phyloP scores from a whole-genome alignment of 1,140 invertebrate species.

The Lanistes nyassanus region DNA sequence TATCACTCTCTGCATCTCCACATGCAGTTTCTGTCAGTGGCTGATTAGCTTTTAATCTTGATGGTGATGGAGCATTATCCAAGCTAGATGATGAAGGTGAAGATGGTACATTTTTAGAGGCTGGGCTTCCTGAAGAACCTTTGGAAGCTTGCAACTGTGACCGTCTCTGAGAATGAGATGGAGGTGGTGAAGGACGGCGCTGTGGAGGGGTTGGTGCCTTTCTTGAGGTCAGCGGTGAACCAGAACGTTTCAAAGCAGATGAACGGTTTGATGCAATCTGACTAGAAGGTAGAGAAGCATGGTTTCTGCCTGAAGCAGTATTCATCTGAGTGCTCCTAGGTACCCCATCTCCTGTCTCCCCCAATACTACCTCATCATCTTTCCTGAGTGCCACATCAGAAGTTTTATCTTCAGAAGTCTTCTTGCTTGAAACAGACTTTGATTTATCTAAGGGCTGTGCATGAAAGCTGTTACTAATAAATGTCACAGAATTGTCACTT shows the following conservation, averaged over 20 bases:
- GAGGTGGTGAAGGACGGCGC: neutral
- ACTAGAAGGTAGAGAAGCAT: neutral
- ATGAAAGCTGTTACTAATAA: slow-evolving; percentile 39
- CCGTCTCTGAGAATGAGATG: slow-evolving; percentile 7
- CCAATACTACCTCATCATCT: slow-evolving; percentile 15
- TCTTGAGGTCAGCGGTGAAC: slow-evolving; percentile 18
- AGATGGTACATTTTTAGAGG: slow-evolving; percentile 21
- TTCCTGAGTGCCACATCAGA: neutral
- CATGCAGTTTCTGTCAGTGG: slow-evolving; percentile 6
- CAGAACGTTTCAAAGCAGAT: slow-evolving; percentile 21
- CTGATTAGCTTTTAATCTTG: slow-evolving; percentile 18
- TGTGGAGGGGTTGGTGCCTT: no score
- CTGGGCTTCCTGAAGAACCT: slow-evolving; percentile 18
- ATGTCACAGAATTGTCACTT: slow-evolving; percentile 34
- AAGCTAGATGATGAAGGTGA: slow-evolving; percentile 24
- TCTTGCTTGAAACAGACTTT: neutral
- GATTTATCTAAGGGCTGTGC: slow-evolving; percentile 30
- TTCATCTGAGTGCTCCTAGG: slow-evolving; percentile 26
- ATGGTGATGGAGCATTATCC: slow-evolving; percentile 21
- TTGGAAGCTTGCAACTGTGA: slow-evolving; percentile 8
- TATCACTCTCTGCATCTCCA: slow-evolving; percentile 5
- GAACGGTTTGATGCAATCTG: neutral
- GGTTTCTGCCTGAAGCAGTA: slow-evolving; percentile 11
- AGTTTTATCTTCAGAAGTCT: neutral
- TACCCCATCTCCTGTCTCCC: slow-evolving; percentile 5